Conservation (phyloP, 2,888 invertebrate species). For the Xanthia icteritia region DNA sequence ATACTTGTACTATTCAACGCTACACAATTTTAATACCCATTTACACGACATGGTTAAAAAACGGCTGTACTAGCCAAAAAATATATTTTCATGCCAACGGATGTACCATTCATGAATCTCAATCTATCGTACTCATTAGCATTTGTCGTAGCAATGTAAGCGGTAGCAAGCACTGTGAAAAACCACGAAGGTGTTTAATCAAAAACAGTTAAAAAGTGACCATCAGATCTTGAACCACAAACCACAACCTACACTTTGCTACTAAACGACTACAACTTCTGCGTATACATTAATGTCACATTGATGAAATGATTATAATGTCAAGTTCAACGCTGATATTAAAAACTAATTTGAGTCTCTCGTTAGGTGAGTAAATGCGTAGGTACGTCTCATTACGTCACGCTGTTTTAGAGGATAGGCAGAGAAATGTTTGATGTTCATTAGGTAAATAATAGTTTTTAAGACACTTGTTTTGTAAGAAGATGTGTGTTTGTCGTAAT, state of each 20-base stretch:
- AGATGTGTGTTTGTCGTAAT: conserved; percentile 15
- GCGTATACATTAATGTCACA: conserved; percentile 31
- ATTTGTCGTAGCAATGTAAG: background rate
- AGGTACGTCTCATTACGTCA: conserved; percentile 41
- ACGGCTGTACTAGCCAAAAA: background rate
- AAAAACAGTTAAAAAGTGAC: conserved; percentile 4
- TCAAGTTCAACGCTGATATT: conserved; percentile 61
- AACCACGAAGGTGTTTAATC: background rate
- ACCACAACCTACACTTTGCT: conserved; percentile 23
- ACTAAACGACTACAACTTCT: conserved; percentile 31
- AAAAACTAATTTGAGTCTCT: conserved; percentile 52
- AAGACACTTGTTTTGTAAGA: conserved; percentile 38
- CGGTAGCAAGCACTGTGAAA: background rate
- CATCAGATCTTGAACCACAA: conserved; percentile 8
- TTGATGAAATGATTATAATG: conserved; percentile 57
- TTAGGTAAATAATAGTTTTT: conserved; percentile 36
- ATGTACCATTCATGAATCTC: background rate
- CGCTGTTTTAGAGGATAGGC: conserved; percentile 3
- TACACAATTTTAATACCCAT: background rate
- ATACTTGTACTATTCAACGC: background rate
- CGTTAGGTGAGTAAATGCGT: conserved; percentile 5
- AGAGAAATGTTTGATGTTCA: conserved; percentile 38
- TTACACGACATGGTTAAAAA: background rate
- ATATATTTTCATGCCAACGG: background rate
- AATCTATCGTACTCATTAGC: background rate